These are phyloP conservation scores for Amniataba percoides DNA, from an alignment of 2,797 vertebrate genomes.

Conservation along the genomic window DNA sequence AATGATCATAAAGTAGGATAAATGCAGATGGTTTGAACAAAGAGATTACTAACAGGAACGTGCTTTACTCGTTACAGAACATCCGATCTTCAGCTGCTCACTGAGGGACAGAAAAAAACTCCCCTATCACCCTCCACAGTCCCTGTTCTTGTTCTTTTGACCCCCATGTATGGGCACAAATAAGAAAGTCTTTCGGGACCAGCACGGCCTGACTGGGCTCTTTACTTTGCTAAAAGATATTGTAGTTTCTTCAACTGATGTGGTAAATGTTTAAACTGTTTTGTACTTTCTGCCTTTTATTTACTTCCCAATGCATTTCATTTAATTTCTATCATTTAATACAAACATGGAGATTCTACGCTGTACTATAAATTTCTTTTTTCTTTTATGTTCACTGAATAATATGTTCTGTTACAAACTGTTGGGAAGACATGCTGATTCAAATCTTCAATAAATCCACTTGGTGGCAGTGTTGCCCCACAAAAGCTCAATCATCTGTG, in stretches of 20 bases:
- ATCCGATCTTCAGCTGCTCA: not conserved
- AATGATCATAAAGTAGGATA: too few species aligned
- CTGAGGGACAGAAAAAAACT: not conserved
- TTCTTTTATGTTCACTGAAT: not conserved
- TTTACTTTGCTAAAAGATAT: not conserved
- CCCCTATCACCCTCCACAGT: too few species aligned
- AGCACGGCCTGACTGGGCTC: not conserved
- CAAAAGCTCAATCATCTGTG: not conserved
- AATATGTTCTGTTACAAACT: not conserved
- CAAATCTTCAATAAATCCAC: conserved; percentile 45
- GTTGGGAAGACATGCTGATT: not conserved
- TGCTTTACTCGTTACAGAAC: not conserved
- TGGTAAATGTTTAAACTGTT: not conserved
- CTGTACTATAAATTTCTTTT: not conserved
- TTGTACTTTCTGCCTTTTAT: not conserved
- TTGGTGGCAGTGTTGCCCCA: conserved; percentile 77
- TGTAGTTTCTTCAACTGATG: not conserved
- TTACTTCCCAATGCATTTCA: not conserved
- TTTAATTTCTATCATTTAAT: too few species aligned
- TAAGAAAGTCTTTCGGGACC: not conserved
- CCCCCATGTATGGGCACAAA: not conserved
- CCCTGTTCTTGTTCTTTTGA: not conserved
- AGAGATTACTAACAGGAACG: not conserved
- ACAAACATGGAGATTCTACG: not conserved
- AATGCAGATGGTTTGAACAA: not conserved